Base-by-base conservation (phyloP, 1,140 invertebrate genomes). In the Odontomachus brunneus region DNA sequence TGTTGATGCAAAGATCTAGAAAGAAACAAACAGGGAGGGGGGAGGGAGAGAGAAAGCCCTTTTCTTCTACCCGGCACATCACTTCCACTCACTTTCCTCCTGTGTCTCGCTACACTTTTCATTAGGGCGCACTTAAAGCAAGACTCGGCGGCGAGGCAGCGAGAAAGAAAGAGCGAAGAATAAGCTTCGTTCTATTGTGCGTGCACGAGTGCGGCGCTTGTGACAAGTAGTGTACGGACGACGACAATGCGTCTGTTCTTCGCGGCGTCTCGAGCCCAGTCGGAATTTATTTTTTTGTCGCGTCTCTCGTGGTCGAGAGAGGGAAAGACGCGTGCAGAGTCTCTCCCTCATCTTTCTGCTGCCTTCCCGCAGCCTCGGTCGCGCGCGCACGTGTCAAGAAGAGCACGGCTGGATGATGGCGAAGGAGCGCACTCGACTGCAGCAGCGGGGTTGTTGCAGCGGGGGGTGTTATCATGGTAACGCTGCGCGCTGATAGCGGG, bases 381-480 rank as follows among this genome's bases (percentile, higher is more conserved):
- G 17, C 12, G 38, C n/a, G 24, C 53, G 66, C 84, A 88, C 86
- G 83, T 72, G 86, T 65, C 72, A 73, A 74, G 69, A 74, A 81
- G 71, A 69, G 33, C 33, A n/a, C n/a, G 66, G 14, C 33, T n/a
- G 38, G 24, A 55, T 44, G 38, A 73, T 44, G 33, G 49, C 76
- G 55, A 84, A 86, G 62, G 55, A 72, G 66, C 74, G 33, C 59
- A 12, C 33, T 15, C 24, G 22, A 73, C 22, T 76, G 74, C 67
- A 87, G 72, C 59, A 33, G 38, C 49, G 19, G 51, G 15, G 29
- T 48, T 24, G 29, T 44, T 44, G 53, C 60, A 9, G 7, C 60
- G 48, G 76, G 86, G 88, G 90, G 91, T 85, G 93, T 93, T 93
- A 92, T 93, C 92, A 92, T 93, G 92, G 93, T 93, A 93, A 94